These are phyloP conservation scores for Zophobas atratus DNA, from an alignment of 1,140 invertebrate genomes.

Conservation along the genomic window DNA sequence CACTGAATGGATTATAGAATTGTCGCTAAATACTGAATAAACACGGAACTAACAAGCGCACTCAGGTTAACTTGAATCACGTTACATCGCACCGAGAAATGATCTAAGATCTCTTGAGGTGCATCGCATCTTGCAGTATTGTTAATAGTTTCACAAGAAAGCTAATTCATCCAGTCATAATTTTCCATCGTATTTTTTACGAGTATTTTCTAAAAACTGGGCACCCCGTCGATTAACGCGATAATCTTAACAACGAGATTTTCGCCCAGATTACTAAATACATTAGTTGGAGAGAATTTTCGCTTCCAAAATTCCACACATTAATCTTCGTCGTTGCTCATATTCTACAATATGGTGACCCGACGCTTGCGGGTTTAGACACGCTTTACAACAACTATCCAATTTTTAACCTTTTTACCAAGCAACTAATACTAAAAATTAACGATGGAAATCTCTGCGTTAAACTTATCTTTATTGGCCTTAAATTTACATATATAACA, in stretches of 20 bases:
- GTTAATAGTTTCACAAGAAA: background rate
- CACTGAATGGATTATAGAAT: conserved; percentile 41
- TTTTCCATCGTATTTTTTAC: too few species aligned
- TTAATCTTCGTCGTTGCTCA: too few species aligned
- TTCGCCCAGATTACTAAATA: too few species aligned
- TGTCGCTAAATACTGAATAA: conserved; percentile 49
- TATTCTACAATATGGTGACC: too few species aligned
- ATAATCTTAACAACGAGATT: too few species aligned
- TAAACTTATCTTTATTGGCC: conserved; percentile 41
- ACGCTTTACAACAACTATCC: too few species aligned
- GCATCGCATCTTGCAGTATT: background rate
- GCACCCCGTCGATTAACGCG: too few species aligned
- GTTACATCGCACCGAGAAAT: conserved; percentile 19
- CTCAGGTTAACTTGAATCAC: conserved; percentile 39
- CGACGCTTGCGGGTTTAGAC: too few species aligned
- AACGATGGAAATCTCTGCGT: conserved; percentile 27
- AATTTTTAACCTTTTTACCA: conserved; percentile 26
- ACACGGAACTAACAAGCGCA: conserved; percentile 46
- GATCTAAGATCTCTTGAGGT: conserved; percentile 10
- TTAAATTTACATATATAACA: conserved; percentile 37
- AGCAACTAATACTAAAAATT: conserved; percentile 8
- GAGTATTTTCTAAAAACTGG: too few species aligned
- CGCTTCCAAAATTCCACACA: too few species aligned
- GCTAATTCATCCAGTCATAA: too few species aligned
- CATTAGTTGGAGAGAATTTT: too few species aligned